Base-by-base conservation (phyloP, 2,888 invertebrate genomes). In the Andrena trimmerana region DNA sequence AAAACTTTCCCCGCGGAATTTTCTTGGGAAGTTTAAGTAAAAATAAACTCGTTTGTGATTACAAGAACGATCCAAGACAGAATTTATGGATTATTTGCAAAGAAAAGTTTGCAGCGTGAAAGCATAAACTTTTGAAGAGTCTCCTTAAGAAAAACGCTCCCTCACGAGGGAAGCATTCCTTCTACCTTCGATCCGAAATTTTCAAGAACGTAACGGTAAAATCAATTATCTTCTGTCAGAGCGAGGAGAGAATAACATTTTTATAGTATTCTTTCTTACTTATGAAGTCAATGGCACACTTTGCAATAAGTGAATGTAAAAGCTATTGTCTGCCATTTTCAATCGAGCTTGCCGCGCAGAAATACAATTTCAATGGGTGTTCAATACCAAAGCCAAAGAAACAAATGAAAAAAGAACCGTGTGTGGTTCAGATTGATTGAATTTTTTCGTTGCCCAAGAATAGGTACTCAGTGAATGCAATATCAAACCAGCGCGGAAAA, bases 341-440 rank as follows among this genome's bases (percentile, higher is more conserved):
- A 27, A 48, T 13, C 42, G 2, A 20, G 42, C 16, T 24, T 54
- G 2, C n/a, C 16, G 8, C 20, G 20, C 29, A 20, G 29, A 60
- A 70, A 42, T 29, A 29, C 70, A n/a, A 70, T 70, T 59, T 59
- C n/a, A 48, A 48, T 60, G 27, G 24, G n/a, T 24, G 42, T 59
- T 27, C 1, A 16, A 29, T 27, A 29, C 59, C 7, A 29, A 2
- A 5, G 13, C 5, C 10, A 8, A 31, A 24, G 2, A 20, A 24
- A 31, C 8, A 16, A 33, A 13, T 31, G 8, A 27, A 27, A 54
- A 57, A 20, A 24, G 10, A 3, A 48, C 16, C 2, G 13, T 2
- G 52, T 3, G 2, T 20, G 20, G 24, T 31, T 24, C 20, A 16
- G 54, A 68, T 68, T 54, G 68, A 68, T 68, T 54, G 68, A 54